Evolutionary conservation across 2,888 invertebrate species (phyloP).

Genomic region (Pemphredon lugubris): DNA sequence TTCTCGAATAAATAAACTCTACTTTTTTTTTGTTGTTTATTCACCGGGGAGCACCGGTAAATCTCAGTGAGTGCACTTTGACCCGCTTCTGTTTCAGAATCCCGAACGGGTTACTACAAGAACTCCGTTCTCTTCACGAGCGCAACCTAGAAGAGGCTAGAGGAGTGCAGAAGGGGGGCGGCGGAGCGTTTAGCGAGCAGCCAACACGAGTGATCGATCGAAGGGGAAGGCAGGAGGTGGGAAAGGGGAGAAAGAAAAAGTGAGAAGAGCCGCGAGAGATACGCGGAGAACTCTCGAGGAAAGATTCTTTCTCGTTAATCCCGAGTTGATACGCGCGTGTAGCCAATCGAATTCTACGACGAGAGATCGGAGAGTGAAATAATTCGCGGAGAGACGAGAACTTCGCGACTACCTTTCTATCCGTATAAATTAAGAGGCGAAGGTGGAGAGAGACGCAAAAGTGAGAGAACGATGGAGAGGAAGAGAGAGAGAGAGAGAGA

Average conservation of each 20-base stretch:
- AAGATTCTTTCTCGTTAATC: too few relatives aligned
- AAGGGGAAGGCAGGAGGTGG: constrained; percentile 71
- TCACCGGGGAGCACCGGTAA: too few relatives aligned
- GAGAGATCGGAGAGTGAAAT: too few relatives aligned
- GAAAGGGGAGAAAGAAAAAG: not conserved
- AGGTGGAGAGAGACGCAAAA: not conserved
- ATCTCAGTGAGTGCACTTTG: constrained; percentile 41
- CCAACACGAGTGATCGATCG: constrained; percentile 70
- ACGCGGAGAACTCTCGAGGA: constrained; percentile 6
- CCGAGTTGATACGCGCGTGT: constrained; percentile 2
- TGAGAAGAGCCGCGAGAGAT: not conserved
- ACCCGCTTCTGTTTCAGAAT: constrained; percentile 79
- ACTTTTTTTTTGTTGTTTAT: too few relatives aligned
- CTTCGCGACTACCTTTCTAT: too few relatives aligned
- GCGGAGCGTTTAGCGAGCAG: constrained; percentile 58
- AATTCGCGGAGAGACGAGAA: too few relatives aligned
- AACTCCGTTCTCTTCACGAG: constrained; percentile 95
- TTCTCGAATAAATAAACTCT: too few relatives aligned
- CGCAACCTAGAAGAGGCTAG: constrained; percentile 85
- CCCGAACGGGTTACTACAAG: constrained; percentile 89
- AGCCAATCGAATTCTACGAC: not conserved
- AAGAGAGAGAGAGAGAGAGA: constrained; percentile 15
- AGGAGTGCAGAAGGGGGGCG: constrained; percentile 63
- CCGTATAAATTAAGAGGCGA: too few relatives aligned
- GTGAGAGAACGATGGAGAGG: not conserved